Base-by-base conservation (phyloP, 2,888 invertebrate species). In the Ecliptopera silaceata region DNA sequence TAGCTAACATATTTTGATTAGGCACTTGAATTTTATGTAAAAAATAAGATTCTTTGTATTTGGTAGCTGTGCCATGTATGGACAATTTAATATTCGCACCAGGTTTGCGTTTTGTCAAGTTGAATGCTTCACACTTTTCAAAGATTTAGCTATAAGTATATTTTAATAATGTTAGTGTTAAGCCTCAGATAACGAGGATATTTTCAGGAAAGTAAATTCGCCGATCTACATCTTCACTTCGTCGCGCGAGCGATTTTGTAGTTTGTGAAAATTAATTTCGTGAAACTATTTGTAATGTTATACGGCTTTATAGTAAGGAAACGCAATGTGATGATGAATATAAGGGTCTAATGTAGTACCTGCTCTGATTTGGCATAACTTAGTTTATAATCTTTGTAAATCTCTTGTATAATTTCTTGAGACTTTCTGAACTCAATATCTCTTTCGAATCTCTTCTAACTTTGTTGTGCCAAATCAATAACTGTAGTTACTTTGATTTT, bases 271-370 rank as follows among this genome's bases (percentile, higher is more conserved):
- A 61, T 67, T 60, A 63, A 65, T 69, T 71, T 57, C 13, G 26
- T 47, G 47, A 50, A 44, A 13, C 56, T 63, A 52, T 62, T 64
- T 57, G 61, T 64, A 63, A 56, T 62, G 54, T 62, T 44, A 52
- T 50, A 52, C 44, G 60, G 59, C 59, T 59, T 74, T 83, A 82
- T 73, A 69, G 67, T 88, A 89, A 86, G 85, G 79, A 71, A 86
- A 88, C 86, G 79, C 82, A 85, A 82, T 89, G 88, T 89, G 88
- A 89, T 89, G 83, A 81, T 82, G 80, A 82, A 86, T 81, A 78
- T 80, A 84, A 86, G 86, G 86, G 84, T 86, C 85, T 85, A 86
- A 84, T 79, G 72, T 80, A 81, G 78, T 77, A 80, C 77, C 74
- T 80, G 75, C 68, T 69, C 70, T 84, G 84, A 75, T 88, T 86